These are phyloP conservation scores for Sebastes iracundus DNA, from an alignment of 2,797 vertebrate genomes.

Conservation along the genomic window DNA sequence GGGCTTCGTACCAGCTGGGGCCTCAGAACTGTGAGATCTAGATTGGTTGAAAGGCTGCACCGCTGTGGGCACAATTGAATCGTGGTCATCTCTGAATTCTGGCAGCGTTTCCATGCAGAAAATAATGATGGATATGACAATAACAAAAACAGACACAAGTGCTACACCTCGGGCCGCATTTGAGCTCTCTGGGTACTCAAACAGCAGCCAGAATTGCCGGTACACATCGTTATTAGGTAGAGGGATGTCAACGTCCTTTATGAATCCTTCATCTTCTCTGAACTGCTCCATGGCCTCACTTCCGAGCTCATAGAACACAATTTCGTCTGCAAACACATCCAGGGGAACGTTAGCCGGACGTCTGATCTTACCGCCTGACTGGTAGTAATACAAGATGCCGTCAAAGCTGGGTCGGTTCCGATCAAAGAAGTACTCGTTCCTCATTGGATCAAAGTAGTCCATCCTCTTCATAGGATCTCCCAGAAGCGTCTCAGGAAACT, in stretches of 20 bases:
- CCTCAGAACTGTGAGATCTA: constrained; percentile 59
- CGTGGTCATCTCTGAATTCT: constrained; percentile 92
- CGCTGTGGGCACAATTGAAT: constrained; percentile 68
- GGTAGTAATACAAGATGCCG: constrained; percentile 97
- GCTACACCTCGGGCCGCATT: constrained; percentile 93
- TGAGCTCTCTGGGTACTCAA: constrained; percentile 97
- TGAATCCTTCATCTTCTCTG: constrained; percentile 96
- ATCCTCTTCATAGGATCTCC: constrained; percentile 92
- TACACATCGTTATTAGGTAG: constrained; percentile 90
- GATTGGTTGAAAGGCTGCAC: constrained; percentile 73
- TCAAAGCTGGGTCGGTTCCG: constrained; percentile 97
- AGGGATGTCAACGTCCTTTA: constrained; percentile 92
- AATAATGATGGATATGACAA: constrained; percentile 96
- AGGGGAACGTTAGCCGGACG: constrained; percentile 95
- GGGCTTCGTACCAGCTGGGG: constrained; percentile 42
- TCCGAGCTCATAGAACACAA: constrained; percentile 94
- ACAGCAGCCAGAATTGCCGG: constrained; percentile 96
- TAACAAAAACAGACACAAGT: constrained; percentile 93
- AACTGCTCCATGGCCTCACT: constrained; percentile 95
- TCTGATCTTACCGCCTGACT: constrained; percentile 94
- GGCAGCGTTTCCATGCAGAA: constrained; percentile 98
- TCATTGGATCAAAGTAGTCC: constrained; percentile 96
- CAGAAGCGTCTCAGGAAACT: constrained; percentile 94
- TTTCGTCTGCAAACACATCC: constrained; percentile 95
- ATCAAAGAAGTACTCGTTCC: constrained; percentile 98